Evolutionary conservation across 92 coral and sea anemone species (phyloP), one percentile per base, ranked within the genome.

Genomic region (Scolanthus callimorphus): DNA sequence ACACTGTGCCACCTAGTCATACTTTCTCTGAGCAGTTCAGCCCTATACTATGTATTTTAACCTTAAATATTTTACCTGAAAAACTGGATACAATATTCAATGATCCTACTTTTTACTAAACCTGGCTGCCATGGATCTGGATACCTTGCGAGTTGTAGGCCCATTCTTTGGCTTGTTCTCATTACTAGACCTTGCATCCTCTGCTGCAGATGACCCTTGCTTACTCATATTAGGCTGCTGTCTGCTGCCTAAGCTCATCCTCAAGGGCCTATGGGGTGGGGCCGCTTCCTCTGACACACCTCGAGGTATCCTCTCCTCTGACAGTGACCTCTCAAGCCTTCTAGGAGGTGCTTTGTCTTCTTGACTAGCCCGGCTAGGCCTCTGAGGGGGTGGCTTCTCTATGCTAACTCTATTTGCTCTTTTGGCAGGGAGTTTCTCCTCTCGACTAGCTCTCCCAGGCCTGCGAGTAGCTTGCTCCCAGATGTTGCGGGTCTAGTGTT

Each of bases 51-150:
- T n/a, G n/a, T n/a, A n/a, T n/a, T n/a, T n/a, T n/a, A n/a, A n/a
- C n/a, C n/a, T n/a, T n/a, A n/a, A n/a, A n/a, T n/a, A n/a, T n/a
- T n/a, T n/a, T n/a, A n/a, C n/a, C n/a, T n/a, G n/a, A n/a, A n/a
- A n/a, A n/a, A n/a, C n/a, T n/a, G n/a, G n/a, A n/a, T n/a, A n/a
- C n/a, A n/a, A n/a, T n/a, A n/a, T n/a, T n/a, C n/a, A n/a, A n/a
- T n/a, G n/a, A n/a, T n/a, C n/a, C 15, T 34, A 34, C 41, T 6
- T 48, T 31, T 81, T 67, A 0, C 57, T 53, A 62, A 81, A 81
- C 46, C 60, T 75, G n/a, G 87, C 81, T 1, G 87, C 87, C 82
- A 81, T 55, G 2, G 81, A 63, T 41, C 81, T 49, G 11, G 87
- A 51, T 29, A 54, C 34, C 29, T 67, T 73, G 27, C 59, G 59